These are phyloP conservation scores for Dryas iulia DNA, from an alignment of 1,140 invertebrate species.

Conservation along the genomic window DNA sequence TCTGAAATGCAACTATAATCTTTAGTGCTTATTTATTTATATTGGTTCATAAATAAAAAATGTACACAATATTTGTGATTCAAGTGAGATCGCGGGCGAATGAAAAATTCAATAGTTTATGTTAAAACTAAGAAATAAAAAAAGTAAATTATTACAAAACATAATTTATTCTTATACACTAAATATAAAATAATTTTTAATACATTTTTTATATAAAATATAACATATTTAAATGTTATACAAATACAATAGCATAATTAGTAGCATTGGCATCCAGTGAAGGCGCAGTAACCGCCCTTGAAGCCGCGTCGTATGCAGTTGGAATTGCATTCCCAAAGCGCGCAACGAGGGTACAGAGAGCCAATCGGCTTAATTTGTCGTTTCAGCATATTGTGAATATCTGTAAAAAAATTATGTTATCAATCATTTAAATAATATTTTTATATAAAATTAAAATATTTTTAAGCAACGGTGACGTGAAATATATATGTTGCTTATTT, in stretches of 20 bases:
- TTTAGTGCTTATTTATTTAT: too few relatives aligned
- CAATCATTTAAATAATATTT: not conserved
- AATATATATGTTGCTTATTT: too few relatives aligned
- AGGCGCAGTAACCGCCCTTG: constrained; percentile 5
- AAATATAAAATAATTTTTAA: not conserved
- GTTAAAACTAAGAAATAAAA: not conserved
- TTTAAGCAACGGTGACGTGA: too few relatives aligned
- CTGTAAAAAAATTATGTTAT: not conserved
- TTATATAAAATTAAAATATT: too few relatives aligned
- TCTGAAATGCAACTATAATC: not conserved
- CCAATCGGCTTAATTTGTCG: not conserved
- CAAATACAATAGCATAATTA: not conserved
- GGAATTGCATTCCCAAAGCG: constrained; percentile 4
- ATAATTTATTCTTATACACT: not conserved
- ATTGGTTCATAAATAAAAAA: too few relatives aligned
- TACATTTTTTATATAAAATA: not conserved
- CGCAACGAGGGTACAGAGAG: not conserved
- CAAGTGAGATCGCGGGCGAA: too few relatives aligned
- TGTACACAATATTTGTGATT: too few relatives aligned
- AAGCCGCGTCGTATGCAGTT: constrained; percentile 8
- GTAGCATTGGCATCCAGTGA: constrained; percentile 5
- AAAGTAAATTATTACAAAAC: not conserved
- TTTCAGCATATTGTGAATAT: constrained; percentile 7
- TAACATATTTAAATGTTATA: not conserved
- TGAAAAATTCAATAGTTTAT: too few relatives aligned